Evolutionary conservation across 2,113 vertebrate genomes (phyloP).

Genomic region (Cebidichthys violaceus): DNA sequence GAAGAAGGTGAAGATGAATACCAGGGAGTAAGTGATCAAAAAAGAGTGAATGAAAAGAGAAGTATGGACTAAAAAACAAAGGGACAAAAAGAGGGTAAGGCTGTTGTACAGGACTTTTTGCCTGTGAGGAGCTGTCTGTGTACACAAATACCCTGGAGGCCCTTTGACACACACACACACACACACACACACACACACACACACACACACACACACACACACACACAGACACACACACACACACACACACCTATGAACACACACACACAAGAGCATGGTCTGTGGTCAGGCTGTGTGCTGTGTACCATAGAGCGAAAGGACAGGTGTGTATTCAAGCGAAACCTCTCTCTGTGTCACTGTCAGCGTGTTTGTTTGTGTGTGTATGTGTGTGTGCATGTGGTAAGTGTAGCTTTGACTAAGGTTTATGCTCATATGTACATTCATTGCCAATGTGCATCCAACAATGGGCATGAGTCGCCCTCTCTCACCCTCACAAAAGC

Average conservation of each 20-base stretch:
- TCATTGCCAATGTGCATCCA: conserved; percentile 47
- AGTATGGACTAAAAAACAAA: conserved; percentile 15
- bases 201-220: conserved; percentile 32
- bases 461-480: conserved; percentile 16
- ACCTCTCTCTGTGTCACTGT: conserved; percentile 67
- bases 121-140: conserved; percentile 62
- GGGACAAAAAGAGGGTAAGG: conserved; percentile 34
- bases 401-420: conserved; percentile 23
- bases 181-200: conserved; percentile 31
- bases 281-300: conserved; percentile 58
- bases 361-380: conserved; percentile 20
- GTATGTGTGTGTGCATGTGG: conserved; percentile 14
- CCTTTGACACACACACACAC: conserved; percentile 34
- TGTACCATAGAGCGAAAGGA: conserved; percentile 71
- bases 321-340: conserved; percentile 76
- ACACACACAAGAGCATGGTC: conserved; percentile 19
- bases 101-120: conserved; percentile 61
- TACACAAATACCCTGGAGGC: conserved; percentile 56
- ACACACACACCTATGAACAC: conserved; percentile 18
- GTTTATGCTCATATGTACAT: conserved; percentile 48
- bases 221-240: conserved; percentile 32
- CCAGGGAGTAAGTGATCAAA: conserved; percentile 7
- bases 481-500: conserved; percentile 16
- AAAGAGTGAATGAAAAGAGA: conserved; percentile 42
- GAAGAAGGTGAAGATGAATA: conserved; percentile 37